Conservation (phyloP, 2,888 invertebrate species). For the Morpho deidamia region DNA sequence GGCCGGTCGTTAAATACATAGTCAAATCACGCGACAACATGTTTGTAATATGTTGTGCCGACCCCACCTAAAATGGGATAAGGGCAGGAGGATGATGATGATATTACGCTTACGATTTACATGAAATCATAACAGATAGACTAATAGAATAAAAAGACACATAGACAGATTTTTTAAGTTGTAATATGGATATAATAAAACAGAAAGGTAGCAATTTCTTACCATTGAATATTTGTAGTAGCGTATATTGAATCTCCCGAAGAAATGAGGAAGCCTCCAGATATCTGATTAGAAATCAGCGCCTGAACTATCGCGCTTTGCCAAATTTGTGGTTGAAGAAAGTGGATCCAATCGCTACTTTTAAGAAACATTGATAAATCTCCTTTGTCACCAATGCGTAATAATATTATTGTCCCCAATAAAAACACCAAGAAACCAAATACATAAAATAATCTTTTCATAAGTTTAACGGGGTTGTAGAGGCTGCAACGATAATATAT, state of each 20-base stretch:
- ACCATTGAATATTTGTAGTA: slow-evolving; percentile 56
- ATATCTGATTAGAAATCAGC: slow-evolving; percentile 50
- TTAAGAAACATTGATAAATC: slow-evolving; percentile 33
- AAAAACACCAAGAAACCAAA: slow-evolving; percentile 41
- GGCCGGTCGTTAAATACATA: too few relatives aligned
- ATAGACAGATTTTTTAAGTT: too few relatives aligned
- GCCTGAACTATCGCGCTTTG: slow-evolving; percentile 51
- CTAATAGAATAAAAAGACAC: too few relatives aligned
- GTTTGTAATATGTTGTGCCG: too few relatives aligned
- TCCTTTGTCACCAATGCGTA: slow-evolving; percentile 33
- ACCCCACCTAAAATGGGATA: too few relatives aligned
- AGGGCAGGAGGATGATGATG: too few relatives aligned
- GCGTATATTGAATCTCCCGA: slow-evolving; percentile 55
- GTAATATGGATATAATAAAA: too few relatives aligned
- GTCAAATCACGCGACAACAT: too few relatives aligned
- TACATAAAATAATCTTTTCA: slow-evolving; percentile 53
- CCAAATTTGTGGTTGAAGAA: slow-evolving; percentile 50
- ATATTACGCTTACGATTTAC: too few relatives aligned
- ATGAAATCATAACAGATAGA: too few relatives aligned
- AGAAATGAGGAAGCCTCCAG: slow-evolving; percentile 56
- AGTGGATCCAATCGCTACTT: slow-evolving; percentile 39
- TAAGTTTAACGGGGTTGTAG: slow-evolving; percentile 54
- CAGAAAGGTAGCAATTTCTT: slow-evolving; percentile 20
- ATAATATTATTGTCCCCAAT: slow-evolving; percentile 34
- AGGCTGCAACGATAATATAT: slow-evolving; percentile 39